Evolutionary conservation across 1,140 invertebrate species (phyloP).

Genomic region (Dolichoris vasculosae): DNA sequence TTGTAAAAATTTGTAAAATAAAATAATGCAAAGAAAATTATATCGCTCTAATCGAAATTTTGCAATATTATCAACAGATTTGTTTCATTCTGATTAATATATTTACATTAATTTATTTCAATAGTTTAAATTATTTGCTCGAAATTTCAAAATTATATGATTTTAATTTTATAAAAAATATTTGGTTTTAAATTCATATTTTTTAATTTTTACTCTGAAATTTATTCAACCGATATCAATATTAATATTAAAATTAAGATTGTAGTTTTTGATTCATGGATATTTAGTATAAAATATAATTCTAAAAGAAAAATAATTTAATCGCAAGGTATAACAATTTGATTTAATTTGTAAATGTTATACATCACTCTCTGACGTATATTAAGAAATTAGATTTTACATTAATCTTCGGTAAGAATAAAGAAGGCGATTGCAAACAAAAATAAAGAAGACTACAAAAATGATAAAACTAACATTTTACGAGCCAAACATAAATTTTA

Average conservation of each 20-base stretch:
- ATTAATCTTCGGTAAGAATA: background rate
- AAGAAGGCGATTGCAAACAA: background rate
- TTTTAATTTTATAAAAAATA: too few relatives aligned
- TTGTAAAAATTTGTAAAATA: too few relatives aligned
- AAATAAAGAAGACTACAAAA: background rate
- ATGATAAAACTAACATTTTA: slow-evolving; percentile 8
- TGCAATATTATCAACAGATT: too few relatives aligned
- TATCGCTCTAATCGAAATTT: too few relatives aligned
- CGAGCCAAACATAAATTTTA: background rate
- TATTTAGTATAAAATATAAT: background rate
- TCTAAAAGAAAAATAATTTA: background rate
- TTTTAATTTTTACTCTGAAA: too few relatives aligned
- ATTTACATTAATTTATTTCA: too few relatives aligned
- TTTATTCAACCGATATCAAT: background rate
- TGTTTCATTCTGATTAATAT: too few relatives aligned
- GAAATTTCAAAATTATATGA: too few relatives aligned
- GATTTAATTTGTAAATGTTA: background rate
- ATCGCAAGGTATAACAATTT: background rate
- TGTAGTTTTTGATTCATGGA: too few relatives aligned
- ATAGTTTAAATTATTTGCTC: too few relatives aligned
- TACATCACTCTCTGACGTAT: background rate
- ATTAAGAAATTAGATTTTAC: background rate
- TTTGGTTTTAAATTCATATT: too few relatives aligned
- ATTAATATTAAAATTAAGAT: background rate
- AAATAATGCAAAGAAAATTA: too few relatives aligned